A percentile compares a stretch with the other conserved stretches of the same genome.
Evolutionary conservation across 2,113 vertebrate species (phyloP).

Genomic region (Eptesicus fuscus): DNA sequence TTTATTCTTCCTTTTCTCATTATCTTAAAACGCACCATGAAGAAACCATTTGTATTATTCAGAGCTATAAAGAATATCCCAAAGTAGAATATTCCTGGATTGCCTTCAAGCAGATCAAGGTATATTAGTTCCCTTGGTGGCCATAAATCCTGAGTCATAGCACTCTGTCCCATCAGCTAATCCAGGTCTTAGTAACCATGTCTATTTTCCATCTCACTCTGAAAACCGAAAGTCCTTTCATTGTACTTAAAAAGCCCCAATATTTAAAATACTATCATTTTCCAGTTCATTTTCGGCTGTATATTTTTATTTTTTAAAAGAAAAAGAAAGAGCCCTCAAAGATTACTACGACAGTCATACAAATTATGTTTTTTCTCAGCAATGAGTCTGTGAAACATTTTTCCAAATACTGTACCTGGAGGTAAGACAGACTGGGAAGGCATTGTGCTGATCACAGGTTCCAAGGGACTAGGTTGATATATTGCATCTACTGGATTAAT

Average conservation of each 20-base stretch:
- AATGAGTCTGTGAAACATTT: neutral
- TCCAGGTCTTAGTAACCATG: neutral
- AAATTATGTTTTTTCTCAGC: neutral
- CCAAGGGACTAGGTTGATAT: constrained; percentile 92
- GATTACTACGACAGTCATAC: neutral
- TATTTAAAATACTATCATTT: neutral
- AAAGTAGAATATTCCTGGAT: neutral
- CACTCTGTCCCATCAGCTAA: neutral
- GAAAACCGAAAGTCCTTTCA: constrained; percentile 4
- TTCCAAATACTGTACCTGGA: constrained; percentile 84
- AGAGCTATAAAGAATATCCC: neutral
- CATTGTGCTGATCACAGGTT: constrained; percentile 91
- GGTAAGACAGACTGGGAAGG: constrained; percentile 94
- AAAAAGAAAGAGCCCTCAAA: neutral
- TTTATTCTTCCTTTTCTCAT: neutral
- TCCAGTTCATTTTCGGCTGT: neutral
- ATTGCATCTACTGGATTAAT: constrained; percentile 99
- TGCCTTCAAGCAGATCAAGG: neutral
- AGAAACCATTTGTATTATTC: constrained; percentile 19
- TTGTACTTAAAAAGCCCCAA: neutral
- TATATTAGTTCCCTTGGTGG: neutral
- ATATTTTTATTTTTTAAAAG: neutral
- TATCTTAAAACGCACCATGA: neutral
- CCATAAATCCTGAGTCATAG: neutral
- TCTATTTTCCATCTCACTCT: neutral